A percentile compares a stretch with the other conserved stretches of the same genome.
Evolutionary conservation across 2,797 vertebrate genomes (phyloP).

Genomic region (Sciurus vulgaris): DNA sequence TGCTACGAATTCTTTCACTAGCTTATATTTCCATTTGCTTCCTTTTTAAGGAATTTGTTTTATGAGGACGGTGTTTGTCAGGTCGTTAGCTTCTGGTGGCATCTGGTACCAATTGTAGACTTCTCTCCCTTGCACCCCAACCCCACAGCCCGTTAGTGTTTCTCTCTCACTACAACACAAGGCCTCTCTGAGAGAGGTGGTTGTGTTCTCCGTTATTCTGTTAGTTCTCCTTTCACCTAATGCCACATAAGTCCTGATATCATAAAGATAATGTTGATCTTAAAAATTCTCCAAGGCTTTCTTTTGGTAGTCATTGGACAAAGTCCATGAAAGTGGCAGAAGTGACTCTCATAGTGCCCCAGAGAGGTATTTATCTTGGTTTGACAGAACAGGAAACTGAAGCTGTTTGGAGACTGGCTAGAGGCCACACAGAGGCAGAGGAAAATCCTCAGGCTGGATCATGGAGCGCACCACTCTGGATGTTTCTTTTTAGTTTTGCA

Average conservation of each 20-base stretch:
- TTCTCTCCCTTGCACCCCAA: slow-evolving; percentile 63
- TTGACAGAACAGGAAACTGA: slow-evolving; percentile 70
- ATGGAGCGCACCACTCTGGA: background rate
- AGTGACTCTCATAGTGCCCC: background rate
- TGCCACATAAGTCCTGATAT: accelerated
- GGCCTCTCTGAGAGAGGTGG: background rate
- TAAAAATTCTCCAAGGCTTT: background rate
- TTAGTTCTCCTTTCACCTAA: background rate
- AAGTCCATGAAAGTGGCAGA: slow-evolving; percentile 45
- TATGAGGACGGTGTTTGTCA: slow-evolving; percentile 87
- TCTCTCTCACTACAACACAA: slow-evolving; percentile 58
- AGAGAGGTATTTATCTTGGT: slow-evolving; percentile 77
- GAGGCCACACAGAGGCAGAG: slow-evolving; percentile 60
- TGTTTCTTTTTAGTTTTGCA: background rate
- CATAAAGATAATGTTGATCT: background rate
- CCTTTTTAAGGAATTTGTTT: slow-evolving; percentile 90
- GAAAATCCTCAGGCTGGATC: slow-evolving; percentile 40
- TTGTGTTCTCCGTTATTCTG: background rate
- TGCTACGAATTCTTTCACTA: slow-evolving; percentile 90
- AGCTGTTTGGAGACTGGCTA: slow-evolving; percentile 62
- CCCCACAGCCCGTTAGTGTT: background rate
- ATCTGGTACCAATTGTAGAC: slow-evolving; percentile 88
- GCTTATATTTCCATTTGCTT: slow-evolving; percentile 90
- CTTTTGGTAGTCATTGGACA: background rate
- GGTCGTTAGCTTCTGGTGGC: slow-evolving; percentile 88